Percentiles rank a stretch among this genome's conserved stretches.
Conservation (phyloP, 2,888 invertebrate genomes). For the Cyclophora albipunctata region DNA sequence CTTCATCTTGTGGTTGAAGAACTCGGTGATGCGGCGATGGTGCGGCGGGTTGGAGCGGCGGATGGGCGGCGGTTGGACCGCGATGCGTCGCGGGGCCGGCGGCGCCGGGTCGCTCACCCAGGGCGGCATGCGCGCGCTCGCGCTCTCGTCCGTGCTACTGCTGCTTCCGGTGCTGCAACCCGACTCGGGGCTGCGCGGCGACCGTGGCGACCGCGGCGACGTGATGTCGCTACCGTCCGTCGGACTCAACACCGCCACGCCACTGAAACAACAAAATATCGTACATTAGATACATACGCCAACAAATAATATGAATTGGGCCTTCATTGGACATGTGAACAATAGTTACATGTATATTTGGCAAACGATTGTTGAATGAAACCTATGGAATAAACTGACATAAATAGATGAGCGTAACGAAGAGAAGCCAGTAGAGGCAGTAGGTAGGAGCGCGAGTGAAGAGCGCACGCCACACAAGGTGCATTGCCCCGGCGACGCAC, state of each 20-base stretch:
- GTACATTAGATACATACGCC: neutral
- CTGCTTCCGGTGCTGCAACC: constrained; percentile 53
- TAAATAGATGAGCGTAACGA: constrained; percentile 27
- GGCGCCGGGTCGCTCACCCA: constrained; percentile 60
- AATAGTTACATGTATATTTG: constrained; percentile 34
- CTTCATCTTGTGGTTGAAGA: constrained; percentile 89
- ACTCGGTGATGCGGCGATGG: constrained; percentile 89
- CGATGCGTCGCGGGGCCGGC: constrained; percentile 60
- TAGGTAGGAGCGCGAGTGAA: constrained; percentile 24
- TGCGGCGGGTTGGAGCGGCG: constrained; percentile 52
- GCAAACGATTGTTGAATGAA: constrained; percentile 61
- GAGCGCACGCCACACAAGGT: constrained; percentile 44
- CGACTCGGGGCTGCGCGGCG: constrained; percentile 83
- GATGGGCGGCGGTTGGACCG: constrained; percentile 52
- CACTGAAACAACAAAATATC: constrained; percentile 76
- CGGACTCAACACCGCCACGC: constrained; percentile 87
- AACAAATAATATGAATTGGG: neutral
- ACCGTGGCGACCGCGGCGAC: constrained; percentile 81
- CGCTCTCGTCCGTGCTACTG: constrained; percentile 59
- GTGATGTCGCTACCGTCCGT: constrained; percentile 88
- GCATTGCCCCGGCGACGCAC: constrained; percentile 62
- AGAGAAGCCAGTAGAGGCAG: constrained; percentile 28
- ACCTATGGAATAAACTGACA: constrained; percentile 44
- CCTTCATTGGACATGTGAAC: neutral
- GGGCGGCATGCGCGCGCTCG: constrained; percentile 67